These are phyloP conservation scores for Nettapus auritus DNA, from an alignment of 2,113 vertebrate genomes.

Conservation along the genomic window DNA sequence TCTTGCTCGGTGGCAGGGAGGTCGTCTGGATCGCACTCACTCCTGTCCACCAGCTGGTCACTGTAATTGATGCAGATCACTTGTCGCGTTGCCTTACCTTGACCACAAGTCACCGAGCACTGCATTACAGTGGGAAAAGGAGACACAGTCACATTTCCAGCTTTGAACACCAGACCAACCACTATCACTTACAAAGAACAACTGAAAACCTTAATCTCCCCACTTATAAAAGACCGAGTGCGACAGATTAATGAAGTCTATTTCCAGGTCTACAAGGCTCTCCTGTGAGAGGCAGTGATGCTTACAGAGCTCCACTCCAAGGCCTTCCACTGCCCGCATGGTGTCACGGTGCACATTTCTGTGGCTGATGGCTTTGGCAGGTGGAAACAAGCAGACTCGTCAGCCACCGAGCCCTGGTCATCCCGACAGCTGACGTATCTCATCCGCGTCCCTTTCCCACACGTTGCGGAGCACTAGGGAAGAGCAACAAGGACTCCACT, in stretches of 20 bases:
- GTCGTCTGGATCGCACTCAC: constrained; percentile 91
- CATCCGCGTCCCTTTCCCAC: constrained; percentile 93
- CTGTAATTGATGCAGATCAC: constrained; percentile 91
- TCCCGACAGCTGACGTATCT: constrained; percentile 97
- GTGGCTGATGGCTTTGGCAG: constrained; percentile 87
- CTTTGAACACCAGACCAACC: background rate
- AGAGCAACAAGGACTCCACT: constrained; percentile 1
- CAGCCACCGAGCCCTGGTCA: constrained; percentile 92
- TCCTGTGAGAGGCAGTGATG: background rate
- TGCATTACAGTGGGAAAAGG: constrained; percentile 65
- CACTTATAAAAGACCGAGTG: background rate
- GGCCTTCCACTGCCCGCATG: constrained; percentile 95
- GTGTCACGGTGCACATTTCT: constrained; percentile 86
- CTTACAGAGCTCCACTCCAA: constrained; percentile 95
- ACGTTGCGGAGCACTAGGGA: constrained; percentile 91
- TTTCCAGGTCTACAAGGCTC: background rate
- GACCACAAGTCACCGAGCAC: constrained; percentile 96
- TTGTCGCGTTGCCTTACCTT: constrained; percentile 92
- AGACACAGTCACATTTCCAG: constrained; percentile 39
- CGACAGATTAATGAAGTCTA: background rate
- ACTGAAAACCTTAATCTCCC: background rate
- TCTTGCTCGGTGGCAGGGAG: constrained; percentile 89
- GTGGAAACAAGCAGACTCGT: constrained; percentile 86
- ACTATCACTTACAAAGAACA: background rate
- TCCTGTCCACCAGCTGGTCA: constrained; percentile 86